Percentiles rank a stretch among this genome's conserved stretches.
phyloP scores from a whole-genome alignment of 2,888 invertebrate genomes.

The Boloria selene region DNA sequence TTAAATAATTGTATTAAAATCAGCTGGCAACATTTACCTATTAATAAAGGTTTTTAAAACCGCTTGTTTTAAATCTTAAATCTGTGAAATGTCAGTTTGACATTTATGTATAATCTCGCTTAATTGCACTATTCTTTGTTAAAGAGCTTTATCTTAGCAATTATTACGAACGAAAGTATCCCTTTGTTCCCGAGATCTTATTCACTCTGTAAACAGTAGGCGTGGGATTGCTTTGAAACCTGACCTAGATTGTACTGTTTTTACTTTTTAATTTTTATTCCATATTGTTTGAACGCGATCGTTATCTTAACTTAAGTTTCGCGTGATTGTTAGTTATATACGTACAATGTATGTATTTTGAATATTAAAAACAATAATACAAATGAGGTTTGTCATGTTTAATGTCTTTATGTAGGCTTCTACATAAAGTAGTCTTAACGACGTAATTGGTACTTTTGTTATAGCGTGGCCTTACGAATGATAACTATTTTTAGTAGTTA shows the following conservation, averaged over 20 bases:
- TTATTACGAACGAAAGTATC: conserved; percentile 20
- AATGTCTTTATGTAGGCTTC: background rate
- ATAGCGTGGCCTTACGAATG: too few species aligned
- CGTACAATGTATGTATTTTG: background rate
- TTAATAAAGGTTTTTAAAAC: too few species aligned
- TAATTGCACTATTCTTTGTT: conserved; percentile 27
- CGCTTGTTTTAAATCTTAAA: background rate
- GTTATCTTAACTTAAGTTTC: conserved; percentile 9
- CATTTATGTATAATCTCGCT: conserved; percentile 15
- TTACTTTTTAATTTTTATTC: conserved; percentile 11
- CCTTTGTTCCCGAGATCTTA: conserved; percentile 32
- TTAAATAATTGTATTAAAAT: too few species aligned
- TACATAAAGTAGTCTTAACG: background rate
- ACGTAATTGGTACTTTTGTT: too few species aligned
- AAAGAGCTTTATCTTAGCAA: conserved; percentile 25
- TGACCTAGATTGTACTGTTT: conserved; percentile 28
- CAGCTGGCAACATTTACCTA: too few species aligned
- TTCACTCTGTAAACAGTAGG: conserved; percentile 33
- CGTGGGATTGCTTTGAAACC: conserved; percentile 33
- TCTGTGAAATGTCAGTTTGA: conserved; percentile 12
- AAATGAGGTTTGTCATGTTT: background rate
- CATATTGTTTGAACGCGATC: conserved; percentile 6
- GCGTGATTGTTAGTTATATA: conserved; percentile 3
- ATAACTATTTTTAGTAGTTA: too few species aligned
- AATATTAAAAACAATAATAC: conserved; percentile 2